Evolutionary conservation across 2,113 vertebrate species (phyloP).

Genomic region (Anguilla rostrata): DNA sequence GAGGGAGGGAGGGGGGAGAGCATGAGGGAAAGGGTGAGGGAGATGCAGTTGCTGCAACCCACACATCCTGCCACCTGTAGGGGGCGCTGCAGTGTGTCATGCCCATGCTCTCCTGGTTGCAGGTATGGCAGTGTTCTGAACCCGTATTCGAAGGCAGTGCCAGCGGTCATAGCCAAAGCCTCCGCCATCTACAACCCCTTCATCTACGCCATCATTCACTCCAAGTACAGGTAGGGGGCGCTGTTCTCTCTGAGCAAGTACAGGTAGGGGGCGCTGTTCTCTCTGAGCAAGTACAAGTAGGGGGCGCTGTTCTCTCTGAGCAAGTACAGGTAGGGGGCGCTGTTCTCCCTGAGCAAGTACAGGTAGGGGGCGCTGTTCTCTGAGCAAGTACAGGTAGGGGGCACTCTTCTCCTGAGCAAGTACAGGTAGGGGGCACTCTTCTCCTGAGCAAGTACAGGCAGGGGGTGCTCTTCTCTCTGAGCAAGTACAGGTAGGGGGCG

Average conservation of each 20-base stretch:
- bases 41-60: too few species aligned
- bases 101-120: background rate
- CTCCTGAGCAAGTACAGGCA: conserved; percentile 81
- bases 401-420: conserved; percentile 52
- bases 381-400: conserved; percentile 81
- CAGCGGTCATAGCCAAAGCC: conserved; percentile 91
- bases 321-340: conserved; percentile 81
- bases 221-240: conserved; percentile 74
- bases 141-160: conserved; percentile 84
- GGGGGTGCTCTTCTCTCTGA: background rate
- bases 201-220: conserved; percentile 89
- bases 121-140: conserved; percentile 81
- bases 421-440: conserved; percentile 74
- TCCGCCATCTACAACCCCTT: conserved; percentile 93
- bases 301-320: background rate
- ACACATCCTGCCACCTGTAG: too few species aligned
- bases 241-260: background rate
- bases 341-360: conserved; percentile 68
- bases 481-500: conserved; percentile 81
- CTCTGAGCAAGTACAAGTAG: conserved; percentile 81
- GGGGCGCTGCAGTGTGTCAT: background rate
- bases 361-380: conserved; percentile 64
- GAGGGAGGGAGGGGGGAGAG: too few species aligned
- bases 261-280: too few species aligned
- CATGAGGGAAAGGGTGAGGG: too few species aligned